Conservation (phyloP, 1,140 invertebrate species). For the Aricia agestis region DNA sequence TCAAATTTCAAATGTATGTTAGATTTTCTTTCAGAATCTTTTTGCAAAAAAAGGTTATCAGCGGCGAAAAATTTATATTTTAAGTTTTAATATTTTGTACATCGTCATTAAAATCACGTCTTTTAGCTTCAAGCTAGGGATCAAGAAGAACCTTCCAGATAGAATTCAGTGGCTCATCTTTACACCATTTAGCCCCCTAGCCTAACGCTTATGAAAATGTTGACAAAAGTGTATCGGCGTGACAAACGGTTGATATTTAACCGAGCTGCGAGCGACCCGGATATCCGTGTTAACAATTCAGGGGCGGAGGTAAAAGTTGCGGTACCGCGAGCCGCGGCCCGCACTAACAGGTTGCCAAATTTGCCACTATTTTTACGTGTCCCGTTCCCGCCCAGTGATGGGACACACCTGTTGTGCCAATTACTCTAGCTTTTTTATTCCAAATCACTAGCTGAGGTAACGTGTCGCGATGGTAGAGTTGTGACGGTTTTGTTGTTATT, state of each 20-base stretch:
- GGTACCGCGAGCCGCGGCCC: constrained; percentile 28
- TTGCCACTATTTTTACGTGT: constrained; percentile 68
- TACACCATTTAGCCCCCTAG: background rate
- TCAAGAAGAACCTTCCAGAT: too few relatives aligned
- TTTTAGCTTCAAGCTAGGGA: too few relatives aligned
- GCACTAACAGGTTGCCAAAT: constrained; percentile 66
- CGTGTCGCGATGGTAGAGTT: background rate
- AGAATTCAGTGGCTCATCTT: too few relatives aligned
- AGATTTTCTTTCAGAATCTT: too few relatives aligned
- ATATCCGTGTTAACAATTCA: constrained; percentile 48
- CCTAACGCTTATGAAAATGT: background rate
- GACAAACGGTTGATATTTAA: constrained; percentile 18
- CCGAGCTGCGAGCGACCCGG: constrained; percentile 27
- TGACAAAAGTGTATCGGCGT: constrained; percentile 6
- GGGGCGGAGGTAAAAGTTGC: constrained; percentile 42
- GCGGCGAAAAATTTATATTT: too few relatives aligned
- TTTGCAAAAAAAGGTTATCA: too few relatives aligned
- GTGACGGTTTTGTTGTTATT: too few relatives aligned
- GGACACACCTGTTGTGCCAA: constrained; percentile 62
- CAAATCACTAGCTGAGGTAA: background rate
- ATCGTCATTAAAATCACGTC: too few relatives aligned
- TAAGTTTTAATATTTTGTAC: too few relatives aligned
- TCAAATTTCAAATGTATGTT: background rate
- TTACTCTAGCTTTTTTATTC: constrained; percentile 28
- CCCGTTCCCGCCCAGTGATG: constrained; percentile 52